Percentiles rank a stretch among this genome's conserved stretches.
These are phyloP conservation scores for Pachliopta kotzebuea DNA, from an alignment of 2,888 invertebrate genomes.

Conservation along the genomic window DNA sequence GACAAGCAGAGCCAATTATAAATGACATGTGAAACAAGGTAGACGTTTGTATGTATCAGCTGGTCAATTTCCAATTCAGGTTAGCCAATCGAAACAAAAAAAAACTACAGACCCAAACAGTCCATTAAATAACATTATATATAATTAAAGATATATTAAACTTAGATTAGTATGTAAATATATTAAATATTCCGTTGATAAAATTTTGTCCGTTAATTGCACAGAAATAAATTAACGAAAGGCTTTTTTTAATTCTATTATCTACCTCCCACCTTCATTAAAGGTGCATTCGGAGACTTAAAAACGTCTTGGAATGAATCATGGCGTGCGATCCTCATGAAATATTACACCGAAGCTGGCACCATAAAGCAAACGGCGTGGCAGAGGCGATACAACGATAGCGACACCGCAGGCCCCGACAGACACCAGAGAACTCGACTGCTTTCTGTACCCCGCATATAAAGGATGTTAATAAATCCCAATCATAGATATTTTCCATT, in stretches of 20 bases:
- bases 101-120: not conserved
- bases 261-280: slow-evolving; percentile 68
- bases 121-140: slow-evolving; percentile 33
- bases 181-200: slow-evolving; percentile 21
- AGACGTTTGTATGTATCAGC: slow-evolving; percentile 37
- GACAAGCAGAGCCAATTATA: slow-evolving; percentile 81
- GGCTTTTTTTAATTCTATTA: slow-evolving; percentile 57
- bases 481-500: slow-evolving; percentile 24
- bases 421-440: slow-evolving; percentile 73
- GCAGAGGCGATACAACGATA: slow-evolving; percentile 79
- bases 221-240: slow-evolving; percentile 36
- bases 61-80: not conserved
- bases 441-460: slow-evolving; percentile 46
- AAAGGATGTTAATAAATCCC: slow-evolving; percentile 54
- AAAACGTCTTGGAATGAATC: slow-evolving; percentile 76
- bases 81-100: not conserved
- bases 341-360: slow-evolving; percentile 77
- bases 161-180: slow-evolving; percentile 6
- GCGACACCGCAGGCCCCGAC: slow-evolving; percentile 74
- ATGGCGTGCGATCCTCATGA: slow-evolving; percentile 79
- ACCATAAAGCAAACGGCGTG: slow-evolving; percentile 79
- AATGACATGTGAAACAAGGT: slow-evolving; percentile 74
- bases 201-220: slow-evolving; percentile 33
- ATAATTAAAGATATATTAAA: slow-evolving; percentile 1
- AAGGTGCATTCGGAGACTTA: slow-evolving; percentile 70